phyloP scores from a whole-genome alignment of 2,797 vertebrate genomes.

The Eospalax fontanierii region DNA sequence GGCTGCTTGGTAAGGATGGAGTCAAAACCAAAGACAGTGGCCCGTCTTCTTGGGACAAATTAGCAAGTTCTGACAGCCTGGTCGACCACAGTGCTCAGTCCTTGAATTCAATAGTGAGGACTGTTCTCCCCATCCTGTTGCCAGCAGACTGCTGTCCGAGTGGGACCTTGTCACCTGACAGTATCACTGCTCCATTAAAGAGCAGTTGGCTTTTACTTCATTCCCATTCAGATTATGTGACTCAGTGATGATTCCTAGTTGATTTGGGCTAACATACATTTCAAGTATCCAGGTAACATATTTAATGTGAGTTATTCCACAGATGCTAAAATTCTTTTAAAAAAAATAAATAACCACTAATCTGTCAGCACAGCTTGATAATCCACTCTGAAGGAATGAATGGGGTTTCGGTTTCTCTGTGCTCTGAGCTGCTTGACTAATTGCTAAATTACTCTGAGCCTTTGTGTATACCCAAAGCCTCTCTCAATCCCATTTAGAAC shows the following conservation, averaged over 20 bases:
- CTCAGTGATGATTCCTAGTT: neutral
- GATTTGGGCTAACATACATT: neutral
- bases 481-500: neutral
- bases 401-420: neutral
- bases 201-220: neutral
- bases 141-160: neutral
- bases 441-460: neutral
- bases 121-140: accelerated
- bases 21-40: neutral
- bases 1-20: neutral
- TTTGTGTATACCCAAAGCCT: neutral
- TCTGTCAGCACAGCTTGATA: neutral
- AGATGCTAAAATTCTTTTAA: neutral
- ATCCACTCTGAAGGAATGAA: neutral
- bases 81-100: accelerated
- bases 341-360: neutral
- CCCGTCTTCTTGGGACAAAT: neutral
- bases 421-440: neutral
- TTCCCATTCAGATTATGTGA: neutral
- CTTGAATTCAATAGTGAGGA: accelerated
- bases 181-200: neutral
- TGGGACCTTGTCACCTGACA: neutral
- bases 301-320: neutral
- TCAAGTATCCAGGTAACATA: neutral
- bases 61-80: neutral